Evolutionary conservation across 2,113 vertebrate genomes (phyloP).

Genomic region (Thymallus thymallus): DNA sequence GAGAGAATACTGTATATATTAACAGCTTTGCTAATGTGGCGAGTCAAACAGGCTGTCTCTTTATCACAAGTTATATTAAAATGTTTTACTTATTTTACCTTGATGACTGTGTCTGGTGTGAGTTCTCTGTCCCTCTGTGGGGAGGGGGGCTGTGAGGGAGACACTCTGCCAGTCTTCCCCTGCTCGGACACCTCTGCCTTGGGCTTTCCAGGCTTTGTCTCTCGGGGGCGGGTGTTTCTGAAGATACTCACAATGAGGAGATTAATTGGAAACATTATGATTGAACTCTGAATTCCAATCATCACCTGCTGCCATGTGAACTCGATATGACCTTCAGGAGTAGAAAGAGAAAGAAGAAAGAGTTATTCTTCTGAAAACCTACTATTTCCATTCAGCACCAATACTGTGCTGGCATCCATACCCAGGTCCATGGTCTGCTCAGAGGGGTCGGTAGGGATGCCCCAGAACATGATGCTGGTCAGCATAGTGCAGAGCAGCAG

Average conservation of each 20-base stretch:
- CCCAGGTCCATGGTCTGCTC: slow-evolving; percentile 93
- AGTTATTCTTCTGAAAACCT: not conserved
- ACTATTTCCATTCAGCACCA: not conserved
- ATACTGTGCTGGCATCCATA: slow-evolving; percentile 50
- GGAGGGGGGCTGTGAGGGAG: slow-evolving; percentile 31
- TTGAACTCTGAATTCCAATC: slow-evolving; percentile 88
- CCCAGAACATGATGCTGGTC: slow-evolving; percentile 93
- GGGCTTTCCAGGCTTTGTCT: slow-evolving; percentile 48
- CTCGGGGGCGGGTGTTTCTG: slow-evolving; percentile 70
- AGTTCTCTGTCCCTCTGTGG: slow-evolving; percentile 47
- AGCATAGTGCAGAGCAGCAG: slow-evolving; percentile 94
- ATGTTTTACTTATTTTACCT: slow-evolving; percentile 68
- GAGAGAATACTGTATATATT: slow-evolving; percentile 3
- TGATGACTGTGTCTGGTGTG: slow-evolving; percentile 77
- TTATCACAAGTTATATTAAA: too few relatives aligned
- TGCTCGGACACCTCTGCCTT: slow-evolving; percentile 42
- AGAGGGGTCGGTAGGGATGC: slow-evolving; percentile 84
- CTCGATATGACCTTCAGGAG: slow-evolving; percentile 79
- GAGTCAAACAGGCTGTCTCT: too few relatives aligned
- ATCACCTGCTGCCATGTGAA: slow-evolving; percentile 94
- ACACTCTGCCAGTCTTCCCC: slow-evolving; percentile 46
- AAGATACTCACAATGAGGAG: slow-evolving; percentile 91
- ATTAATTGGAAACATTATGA: slow-evolving; percentile 93
- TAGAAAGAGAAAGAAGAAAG: not conserved
- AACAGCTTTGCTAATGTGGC: too few relatives aligned